Evolutionary conservation across 2,113 vertebrate species (phyloP).

Genomic region (Alaudala cheleensis): DNA sequence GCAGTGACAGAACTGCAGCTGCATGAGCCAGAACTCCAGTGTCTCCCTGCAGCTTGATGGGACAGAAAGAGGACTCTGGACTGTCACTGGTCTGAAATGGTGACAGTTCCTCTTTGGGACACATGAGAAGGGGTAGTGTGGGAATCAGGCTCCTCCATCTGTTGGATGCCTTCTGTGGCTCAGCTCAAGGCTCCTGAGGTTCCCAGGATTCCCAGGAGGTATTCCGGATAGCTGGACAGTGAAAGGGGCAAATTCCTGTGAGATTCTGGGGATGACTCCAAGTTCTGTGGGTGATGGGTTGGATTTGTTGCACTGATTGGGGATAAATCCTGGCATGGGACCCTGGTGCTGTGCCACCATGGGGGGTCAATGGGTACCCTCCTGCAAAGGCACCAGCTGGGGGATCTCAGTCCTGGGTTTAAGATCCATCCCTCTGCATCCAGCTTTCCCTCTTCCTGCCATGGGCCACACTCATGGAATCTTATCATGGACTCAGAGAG

Average conservation of each 20-base stretch:
- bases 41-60: not conserved
- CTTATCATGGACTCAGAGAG: not conserved
- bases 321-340: not conserved
- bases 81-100: not conserved
- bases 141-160: not conserved
- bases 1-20: not conserved
- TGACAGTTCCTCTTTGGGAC: not conserved
- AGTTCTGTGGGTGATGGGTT: not conserved
- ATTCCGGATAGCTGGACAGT: no score
- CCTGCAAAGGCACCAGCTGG: not conserved
- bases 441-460: not conserved
- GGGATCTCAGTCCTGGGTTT: not conserved
- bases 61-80: not conserved
- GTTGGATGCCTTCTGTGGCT: not conserved
- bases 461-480: not conserved
- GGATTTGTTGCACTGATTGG: not conserved
- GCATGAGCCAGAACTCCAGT: not conserved
- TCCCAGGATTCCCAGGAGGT: not conserved
- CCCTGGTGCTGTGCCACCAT: not conserved
- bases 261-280: not conserved
- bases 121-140: not conserved
- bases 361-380: no score
- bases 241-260: not conserved
- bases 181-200: not conserved
- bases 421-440: not conserved